Conservation (phyloP, 2,797 vertebrate genomes). For the Anguilla pacifica region DNA sequence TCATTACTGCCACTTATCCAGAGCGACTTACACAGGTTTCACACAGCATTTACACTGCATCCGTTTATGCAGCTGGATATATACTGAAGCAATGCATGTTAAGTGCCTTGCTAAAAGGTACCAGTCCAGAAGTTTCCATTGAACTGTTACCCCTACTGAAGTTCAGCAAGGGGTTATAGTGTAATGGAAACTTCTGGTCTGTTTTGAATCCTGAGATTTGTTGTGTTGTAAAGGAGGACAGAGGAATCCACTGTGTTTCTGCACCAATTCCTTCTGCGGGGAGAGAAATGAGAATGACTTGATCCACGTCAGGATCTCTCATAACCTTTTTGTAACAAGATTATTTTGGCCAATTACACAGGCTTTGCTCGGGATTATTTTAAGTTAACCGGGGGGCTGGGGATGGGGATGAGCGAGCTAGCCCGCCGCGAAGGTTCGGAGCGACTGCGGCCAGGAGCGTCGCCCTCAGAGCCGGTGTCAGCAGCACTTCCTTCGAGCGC, state of each 20-base stretch:
- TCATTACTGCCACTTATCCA: not conserved
- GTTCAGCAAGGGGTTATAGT: not conserved
- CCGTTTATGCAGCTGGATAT: too few species aligned
- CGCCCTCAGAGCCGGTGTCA: slow-evolving; percentile 56
- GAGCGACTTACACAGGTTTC: too few species aligned
- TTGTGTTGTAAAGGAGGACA: not conserved
- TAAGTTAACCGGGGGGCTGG: slow-evolving; percentile 43
- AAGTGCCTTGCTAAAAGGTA: too few species aligned
- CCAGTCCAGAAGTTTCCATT: too few species aligned
- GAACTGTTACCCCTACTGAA: too few species aligned
- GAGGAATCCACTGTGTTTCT: not conserved
- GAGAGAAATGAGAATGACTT: not conserved
- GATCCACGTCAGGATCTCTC: not conserved
- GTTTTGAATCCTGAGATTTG: not conserved
- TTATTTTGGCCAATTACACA: slow-evolving; percentile 55
- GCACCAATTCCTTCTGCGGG: not conserved
- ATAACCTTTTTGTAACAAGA: not conserved
- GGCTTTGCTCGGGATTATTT: slow-evolving; percentile 54
- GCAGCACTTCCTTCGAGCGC: slow-evolving; percentile 54
- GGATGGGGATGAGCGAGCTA: too few species aligned
- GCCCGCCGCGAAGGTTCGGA: too few species aligned
- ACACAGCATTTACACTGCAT: too few species aligned
- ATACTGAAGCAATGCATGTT: too few species aligned
- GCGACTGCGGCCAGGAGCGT: slow-evolving; percentile 49
- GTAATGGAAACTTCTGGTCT: not conserved